These are phyloP conservation scores for Cryptoprocta ferox DNA, from an alignment of 2,797 vertebrate genomes.

Conservation along the genomic window DNA sequence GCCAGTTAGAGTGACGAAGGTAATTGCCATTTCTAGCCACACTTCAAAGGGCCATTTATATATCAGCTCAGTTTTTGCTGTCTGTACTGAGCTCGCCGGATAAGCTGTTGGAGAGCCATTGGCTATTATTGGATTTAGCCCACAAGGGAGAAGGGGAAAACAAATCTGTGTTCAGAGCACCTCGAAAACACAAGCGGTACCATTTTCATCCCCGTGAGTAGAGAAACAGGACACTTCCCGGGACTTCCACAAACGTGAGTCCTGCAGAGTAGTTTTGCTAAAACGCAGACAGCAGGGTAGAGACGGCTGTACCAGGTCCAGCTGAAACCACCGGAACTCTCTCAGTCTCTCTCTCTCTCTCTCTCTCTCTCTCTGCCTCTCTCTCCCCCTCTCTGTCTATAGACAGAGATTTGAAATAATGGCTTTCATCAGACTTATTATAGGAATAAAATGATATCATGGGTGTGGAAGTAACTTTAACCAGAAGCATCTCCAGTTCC, in stretches of 20 bases:
- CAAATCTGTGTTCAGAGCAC: neutral
- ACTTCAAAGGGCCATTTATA: neutral
- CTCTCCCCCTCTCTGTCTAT: neutral
- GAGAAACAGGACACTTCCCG: neutral
- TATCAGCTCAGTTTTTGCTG: neutral
- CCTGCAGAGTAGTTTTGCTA: neutral
- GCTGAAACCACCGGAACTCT: neutral
- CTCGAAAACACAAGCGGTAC: neutral
- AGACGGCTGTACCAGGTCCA: neutral
- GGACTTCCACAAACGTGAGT: neutral
- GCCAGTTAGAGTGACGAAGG: neutral
- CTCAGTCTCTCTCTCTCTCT: neutral
- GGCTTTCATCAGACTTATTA: neutral
- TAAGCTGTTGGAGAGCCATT: neutral
- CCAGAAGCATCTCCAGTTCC: neutral
- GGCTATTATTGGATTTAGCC: neutral
- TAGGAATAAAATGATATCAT: neutral
- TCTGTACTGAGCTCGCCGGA: neutral
- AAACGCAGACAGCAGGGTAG: neutral
- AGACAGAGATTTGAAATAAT: neutral
- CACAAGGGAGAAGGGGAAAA: constrained; percentile 37
- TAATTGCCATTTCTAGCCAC: neutral
- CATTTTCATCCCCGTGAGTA: neutral
- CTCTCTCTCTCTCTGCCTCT: neutral
- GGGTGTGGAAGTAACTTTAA: neutral